Percentiles rank a stretch among this genome's conserved stretches.
Evolutionary conservation across 2,888 invertebrate genomes (phyloP).

Genomic region (Pilophorus perplexus): DNA sequence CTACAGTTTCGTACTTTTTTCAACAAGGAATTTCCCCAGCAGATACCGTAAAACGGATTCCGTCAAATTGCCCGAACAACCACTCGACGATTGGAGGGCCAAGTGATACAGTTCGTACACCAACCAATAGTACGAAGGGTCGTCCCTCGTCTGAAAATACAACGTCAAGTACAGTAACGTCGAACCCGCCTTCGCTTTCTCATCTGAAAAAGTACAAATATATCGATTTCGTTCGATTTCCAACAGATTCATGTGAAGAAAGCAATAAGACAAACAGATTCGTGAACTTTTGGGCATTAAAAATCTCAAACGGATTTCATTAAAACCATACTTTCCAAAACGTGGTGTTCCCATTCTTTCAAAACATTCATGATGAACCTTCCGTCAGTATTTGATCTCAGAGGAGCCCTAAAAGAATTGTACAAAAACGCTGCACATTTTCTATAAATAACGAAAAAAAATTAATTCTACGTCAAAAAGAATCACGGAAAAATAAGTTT

Average conservation of each 20-base stretch:
- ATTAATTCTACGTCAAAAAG: too few species aligned
- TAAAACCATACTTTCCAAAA: background rate
- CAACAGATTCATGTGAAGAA: too few species aligned
- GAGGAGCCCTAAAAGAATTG: too few species aligned
- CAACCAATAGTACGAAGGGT: slow-evolving; percentile 29
- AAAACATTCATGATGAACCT: background rate
- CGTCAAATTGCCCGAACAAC: background rate
- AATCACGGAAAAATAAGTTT: too few species aligned
- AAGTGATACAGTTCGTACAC: slow-evolving; percentile 28
- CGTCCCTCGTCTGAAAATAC: slow-evolving; percentile 21
- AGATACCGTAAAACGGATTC: slow-evolving; percentile 16
- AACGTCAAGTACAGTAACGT: slow-evolving; percentile 24
- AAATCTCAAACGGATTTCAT: too few species aligned
- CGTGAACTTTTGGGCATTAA: too few species aligned
- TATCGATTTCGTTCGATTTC: too few species aligned
- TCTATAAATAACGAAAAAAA: too few species aligned
- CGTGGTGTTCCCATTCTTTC: slow-evolving; percentile 8
- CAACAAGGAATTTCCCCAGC: slow-evolving; percentile 25
- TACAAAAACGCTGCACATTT: too few species aligned
- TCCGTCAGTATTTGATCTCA: background rate
- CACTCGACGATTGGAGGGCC: background rate
- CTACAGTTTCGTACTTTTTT: slow-evolving; percentile 5
- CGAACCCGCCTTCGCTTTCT: slow-evolving; percentile 8
- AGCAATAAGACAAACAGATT: too few species aligned
- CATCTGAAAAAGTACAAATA: slow-evolving; percentile 14